Conservation (phyloP, 2,797 vertebrate genomes). For the Amniataba percoides region DNA sequence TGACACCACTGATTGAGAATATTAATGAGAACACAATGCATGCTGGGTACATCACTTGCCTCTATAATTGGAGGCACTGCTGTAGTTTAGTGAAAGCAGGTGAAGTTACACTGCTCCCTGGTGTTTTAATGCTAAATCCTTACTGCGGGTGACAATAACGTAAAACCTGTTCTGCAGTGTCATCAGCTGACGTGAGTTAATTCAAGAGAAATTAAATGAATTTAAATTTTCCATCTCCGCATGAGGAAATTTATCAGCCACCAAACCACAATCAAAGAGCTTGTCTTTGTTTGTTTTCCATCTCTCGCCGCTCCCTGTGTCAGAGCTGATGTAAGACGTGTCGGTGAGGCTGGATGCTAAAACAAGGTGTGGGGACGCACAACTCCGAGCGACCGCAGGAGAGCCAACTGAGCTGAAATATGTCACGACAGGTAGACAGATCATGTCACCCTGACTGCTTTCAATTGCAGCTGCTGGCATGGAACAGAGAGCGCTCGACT, state of each 20-base stretch:
- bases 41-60: not conserved
- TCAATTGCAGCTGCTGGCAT: slow-evolving; percentile 33
- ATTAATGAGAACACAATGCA: slow-evolving; percentile 17
- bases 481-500: slow-evolving; percentile 21
- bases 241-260: slow-evolving; percentile 15
- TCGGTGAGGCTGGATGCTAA: slow-evolving; percentile 30
- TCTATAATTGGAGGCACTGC: not conserved
- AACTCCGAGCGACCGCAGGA: slow-evolving; percentile 15
- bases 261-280: slow-evolving; percentile 28
- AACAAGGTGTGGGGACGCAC: slow-evolving; percentile 21
- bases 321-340: slow-evolving; percentile 9
- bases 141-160: not conserved
- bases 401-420: slow-evolving; percentile 36
- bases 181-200: slow-evolving; percentile 15
- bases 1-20: slow-evolving; percentile 13
- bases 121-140: slow-evolving; percentile 26
- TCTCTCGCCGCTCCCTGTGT: slow-evolving; percentile 3
- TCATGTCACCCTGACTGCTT: slow-evolving; percentile 19
- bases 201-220: not conserved
- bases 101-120: slow-evolving; percentile 23
- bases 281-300: slow-evolving; percentile 23
- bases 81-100: not conserved
- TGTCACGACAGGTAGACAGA: slow-evolving; percentile 42
- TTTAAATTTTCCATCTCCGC: not conserved
- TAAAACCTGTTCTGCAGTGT: slow-evolving; percentile 5